A percentile compares a stretch with the other conserved stretches of the same genome.
Evolutionary conservation across 2,888 invertebrate species (phyloP).

Genomic region (Cistogaster globosa): DNA sequence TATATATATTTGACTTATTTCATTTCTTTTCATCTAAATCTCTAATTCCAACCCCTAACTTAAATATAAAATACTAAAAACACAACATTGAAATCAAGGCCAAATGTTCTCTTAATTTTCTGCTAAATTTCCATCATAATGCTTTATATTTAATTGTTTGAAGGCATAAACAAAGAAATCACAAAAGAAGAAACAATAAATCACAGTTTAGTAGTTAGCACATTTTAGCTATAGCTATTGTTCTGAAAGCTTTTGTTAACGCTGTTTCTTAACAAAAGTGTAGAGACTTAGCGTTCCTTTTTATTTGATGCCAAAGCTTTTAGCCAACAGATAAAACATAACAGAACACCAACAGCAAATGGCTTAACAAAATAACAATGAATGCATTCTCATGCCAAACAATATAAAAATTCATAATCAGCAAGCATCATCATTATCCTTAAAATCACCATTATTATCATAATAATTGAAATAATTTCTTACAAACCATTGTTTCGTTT

Average conservation of each 20-base stretch:
- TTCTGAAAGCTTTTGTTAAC: neutral
- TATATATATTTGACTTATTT: no score
- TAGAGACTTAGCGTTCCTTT: slow-evolving; percentile 30
- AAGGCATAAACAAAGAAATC: neutral
- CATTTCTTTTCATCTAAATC: no score
- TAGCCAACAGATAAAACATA: slow-evolving; percentile 8
- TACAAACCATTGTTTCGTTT: slow-evolving; percentile 17
- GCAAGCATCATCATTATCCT: neutral
- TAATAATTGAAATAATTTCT: slow-evolving; percentile 18
- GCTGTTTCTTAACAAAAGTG: slow-evolving; percentile 36
- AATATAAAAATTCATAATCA: slow-evolving; percentile 37
- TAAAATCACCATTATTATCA: slow-evolving; percentile 1
- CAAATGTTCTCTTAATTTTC: no score
- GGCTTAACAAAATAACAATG: slow-evolving; percentile 41
- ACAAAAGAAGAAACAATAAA: slow-evolving; percentile 5
- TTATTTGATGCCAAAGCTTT: slow-evolving; percentile 25
- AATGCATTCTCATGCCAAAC: slow-evolving; percentile 39
- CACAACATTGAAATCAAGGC: no score
- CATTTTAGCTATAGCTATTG: slow-evolving; percentile 17
- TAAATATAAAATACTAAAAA: no score
- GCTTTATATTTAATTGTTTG: no score
- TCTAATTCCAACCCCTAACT: no score
- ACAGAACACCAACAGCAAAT: slow-evolving; percentile 10
- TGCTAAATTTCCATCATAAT: no score
- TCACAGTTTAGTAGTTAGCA: slow-evolving; percentile 28